Evolutionary conservation across 2,113 vertebrate genomes (phyloP).

Genomic region (Hassar affinis): DNA sequence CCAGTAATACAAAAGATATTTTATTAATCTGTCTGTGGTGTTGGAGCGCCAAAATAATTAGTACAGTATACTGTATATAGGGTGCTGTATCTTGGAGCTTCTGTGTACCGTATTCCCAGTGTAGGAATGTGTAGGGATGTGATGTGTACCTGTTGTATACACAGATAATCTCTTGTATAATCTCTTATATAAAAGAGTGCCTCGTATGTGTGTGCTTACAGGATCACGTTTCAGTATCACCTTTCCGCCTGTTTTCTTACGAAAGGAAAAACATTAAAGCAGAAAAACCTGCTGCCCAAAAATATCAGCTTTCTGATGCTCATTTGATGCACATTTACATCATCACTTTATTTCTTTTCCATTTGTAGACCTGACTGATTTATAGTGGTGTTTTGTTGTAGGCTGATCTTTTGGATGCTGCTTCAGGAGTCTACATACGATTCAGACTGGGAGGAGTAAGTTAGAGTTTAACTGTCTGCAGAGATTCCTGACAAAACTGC

Average conservation of each 20-base stretch:
- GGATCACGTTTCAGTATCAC: neutral
- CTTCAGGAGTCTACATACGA: constrained; percentile 70
- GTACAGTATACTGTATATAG: neutral
- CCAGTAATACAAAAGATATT: neutral
- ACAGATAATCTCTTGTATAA: neutral
- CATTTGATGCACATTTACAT: neutral
- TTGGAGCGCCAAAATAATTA: neutral
- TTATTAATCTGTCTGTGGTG: neutral
- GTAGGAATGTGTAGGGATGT: neutral
- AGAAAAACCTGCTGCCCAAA: neutral
- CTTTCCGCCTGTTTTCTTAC: neutral
- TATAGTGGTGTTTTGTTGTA: constrained; percentile 53
- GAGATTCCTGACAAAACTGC: neutral
- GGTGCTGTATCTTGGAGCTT: neutral
- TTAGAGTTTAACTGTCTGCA: constrained; percentile 10
- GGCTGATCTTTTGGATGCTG: constrained; percentile 74
- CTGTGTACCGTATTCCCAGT: neutral
- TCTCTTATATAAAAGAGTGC: neutral
- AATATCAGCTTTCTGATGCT: neutral
- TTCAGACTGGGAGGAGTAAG: constrained; percentile 76
- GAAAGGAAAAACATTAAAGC: neutral
- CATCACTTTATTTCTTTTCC: neutral
- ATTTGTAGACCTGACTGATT: too few species aligned
- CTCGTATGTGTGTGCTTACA: neutral
- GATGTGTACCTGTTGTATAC: neutral